Evolutionary conservation across 2,113 vertebrate genomes (phyloP), one percentile per base, ranked within the genome.

Genomic region (Cervus canadensis): DNA sequence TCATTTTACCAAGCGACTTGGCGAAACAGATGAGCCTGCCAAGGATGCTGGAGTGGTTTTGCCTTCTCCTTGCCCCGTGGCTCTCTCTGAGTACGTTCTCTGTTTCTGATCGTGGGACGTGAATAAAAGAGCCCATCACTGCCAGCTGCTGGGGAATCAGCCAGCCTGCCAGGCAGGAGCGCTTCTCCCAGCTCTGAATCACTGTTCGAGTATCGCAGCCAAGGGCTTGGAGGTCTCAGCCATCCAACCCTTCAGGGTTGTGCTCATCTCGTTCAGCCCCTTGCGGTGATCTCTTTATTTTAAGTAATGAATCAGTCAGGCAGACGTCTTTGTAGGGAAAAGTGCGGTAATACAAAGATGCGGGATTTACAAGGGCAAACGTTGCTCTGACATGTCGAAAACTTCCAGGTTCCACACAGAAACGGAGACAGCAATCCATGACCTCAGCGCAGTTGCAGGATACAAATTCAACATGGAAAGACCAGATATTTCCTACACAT

Each of bases 101-200:
- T 64, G 26, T 71, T 74, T 94, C 74, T 95, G 30, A 25, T 60
- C 94, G 43, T 60, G 97, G 17, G 89, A 83, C 12, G 62, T 85
- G 64, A 43, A 93, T 97, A 96, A 74, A 97, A 96, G 98, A 85
- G 92, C 36, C 92, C 62, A 10, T 96, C 92, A 82, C 59, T 97
- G 97, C 98, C 98, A 97, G 94, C 98, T 96, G 90, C 93, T 97
- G 96, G 97, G 81, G 21, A 26, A 17, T 89, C 57, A 82, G 95
- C 81, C 36, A 97, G 90, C 57, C 14, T 43, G 54, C 2, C 33
- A 33, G 88, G 71, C 5, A 25, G 36, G 1, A 43, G 14, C 0
- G 0, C 16, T 2, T 19, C 15, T 59, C 59, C 52, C 17, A 8
- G n/a, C 45, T 33, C 10, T 57, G 1, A 26, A 30, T 33, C 36